A percentile compares a stretch with the other conserved stretches of the same genome.
Conservation (phyloP, 2,113 vertebrate species). For the Stegostoma tigrinum region DNA sequence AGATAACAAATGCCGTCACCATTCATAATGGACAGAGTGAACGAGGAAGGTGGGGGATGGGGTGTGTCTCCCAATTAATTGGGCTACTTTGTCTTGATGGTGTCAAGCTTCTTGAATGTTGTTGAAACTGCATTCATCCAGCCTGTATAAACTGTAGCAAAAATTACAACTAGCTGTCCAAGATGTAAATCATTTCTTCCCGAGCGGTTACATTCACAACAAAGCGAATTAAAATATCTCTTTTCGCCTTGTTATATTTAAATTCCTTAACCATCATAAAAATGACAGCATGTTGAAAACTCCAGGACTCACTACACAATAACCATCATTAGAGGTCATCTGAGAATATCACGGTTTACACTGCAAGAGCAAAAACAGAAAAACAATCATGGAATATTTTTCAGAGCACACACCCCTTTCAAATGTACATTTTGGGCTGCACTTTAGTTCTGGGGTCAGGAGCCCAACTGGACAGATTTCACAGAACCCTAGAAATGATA, state of each 20-base stretch:
- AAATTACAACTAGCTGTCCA: background rate
- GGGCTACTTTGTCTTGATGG: too few species aligned
- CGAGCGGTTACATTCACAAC: background rate
- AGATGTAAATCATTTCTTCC: background rate
- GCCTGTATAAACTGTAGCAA: background rate
- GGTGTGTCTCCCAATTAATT: too few species aligned
- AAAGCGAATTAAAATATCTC: background rate
- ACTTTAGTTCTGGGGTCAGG: background rate
- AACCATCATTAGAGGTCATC: background rate
- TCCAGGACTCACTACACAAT: background rate
- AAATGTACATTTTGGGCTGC: background rate
- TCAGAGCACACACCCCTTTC: background rate
- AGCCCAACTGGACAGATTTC: background rate
- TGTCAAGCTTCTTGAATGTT: too few species aligned
- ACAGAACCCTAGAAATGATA: too few species aligned
- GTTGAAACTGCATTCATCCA: too few species aligned
- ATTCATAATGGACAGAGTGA: too few species aligned
- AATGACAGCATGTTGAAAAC: background rate
- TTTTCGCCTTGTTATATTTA: background rate
- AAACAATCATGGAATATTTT: background rate
- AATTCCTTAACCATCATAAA: background rate
- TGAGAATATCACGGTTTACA: conserved; percentile 10
- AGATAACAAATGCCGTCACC: too few species aligned
- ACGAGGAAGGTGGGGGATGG: too few species aligned
- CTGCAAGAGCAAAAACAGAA: background rate